Evolutionary conservation across 2,888 invertebrate genomes (phyloP).

Genomic region (Oscheius sp.): DNA sequence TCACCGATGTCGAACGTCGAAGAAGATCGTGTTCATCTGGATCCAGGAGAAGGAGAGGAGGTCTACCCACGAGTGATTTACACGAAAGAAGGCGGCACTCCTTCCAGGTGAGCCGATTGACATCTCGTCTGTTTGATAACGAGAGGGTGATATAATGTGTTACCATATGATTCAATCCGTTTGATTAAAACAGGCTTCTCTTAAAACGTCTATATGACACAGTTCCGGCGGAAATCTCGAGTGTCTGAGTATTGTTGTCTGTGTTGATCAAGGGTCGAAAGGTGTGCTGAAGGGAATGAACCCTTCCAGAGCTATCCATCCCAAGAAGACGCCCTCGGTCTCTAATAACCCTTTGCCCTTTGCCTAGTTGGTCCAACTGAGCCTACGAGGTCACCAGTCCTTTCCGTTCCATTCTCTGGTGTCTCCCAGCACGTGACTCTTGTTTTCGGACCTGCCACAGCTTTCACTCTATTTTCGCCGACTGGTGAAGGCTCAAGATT

Average conservation of each 20-base stretch:
- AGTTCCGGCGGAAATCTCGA: background rate
- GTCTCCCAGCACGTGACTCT: conserved; percentile 14
- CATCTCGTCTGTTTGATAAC: background rate
- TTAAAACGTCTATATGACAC: background rate
- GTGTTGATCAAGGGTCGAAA: no score
- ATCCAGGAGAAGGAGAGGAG: conserved; percentile 33
- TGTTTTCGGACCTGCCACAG: conserved; percentile 14
- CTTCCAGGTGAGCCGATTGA: conserved; percentile 1
- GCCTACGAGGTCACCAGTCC: background rate
- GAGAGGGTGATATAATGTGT: conserved; percentile 11
- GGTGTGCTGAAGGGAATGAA: no score
- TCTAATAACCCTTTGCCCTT: background rate
- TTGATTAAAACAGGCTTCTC: no score
- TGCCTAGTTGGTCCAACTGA: background rate
- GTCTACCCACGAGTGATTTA: conserved; percentile 26
- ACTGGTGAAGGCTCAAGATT: background rate
- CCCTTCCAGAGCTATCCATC: no score
- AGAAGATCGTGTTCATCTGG: conserved; percentile 32
- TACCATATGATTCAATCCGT: conserved; percentile 30
- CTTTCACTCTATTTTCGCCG: conserved; percentile 8
- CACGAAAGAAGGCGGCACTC: conserved; percentile 18
- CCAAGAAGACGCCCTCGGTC: no score
- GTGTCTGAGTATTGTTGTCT: no score
- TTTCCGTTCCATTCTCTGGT: background rate
- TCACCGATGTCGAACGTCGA: conserved; percentile 16